These are phyloP conservation scores for Vultur gryphus DNA, from an alignment of 2,797 vertebrate genomes.

Conservation along the genomic window DNA sequence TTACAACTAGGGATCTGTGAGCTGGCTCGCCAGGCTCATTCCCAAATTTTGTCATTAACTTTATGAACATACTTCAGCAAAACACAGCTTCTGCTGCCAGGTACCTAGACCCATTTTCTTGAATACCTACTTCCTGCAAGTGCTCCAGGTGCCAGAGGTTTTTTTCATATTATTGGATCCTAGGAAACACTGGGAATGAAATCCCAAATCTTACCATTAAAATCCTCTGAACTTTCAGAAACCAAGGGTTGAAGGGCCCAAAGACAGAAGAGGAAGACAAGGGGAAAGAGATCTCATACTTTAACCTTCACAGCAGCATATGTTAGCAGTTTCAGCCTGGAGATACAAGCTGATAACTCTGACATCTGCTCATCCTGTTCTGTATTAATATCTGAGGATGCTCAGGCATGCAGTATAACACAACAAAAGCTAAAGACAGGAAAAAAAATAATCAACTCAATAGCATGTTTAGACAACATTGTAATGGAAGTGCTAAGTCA, in stretches of 20 bases:
- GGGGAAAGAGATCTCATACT: neutral
- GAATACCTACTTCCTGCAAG: neutral
- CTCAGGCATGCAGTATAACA: neutral
- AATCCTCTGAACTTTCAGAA: neutral
- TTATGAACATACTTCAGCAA: neutral
- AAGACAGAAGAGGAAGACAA: neutral
- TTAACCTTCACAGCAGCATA: neutral
- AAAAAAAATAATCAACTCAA: neutral
- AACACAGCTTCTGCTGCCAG: neutral
- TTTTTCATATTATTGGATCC: neutral
- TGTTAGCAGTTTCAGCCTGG: neutral
- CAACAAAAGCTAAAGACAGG: neutral
- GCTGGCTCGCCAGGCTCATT: neutral
- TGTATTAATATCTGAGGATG: neutral
- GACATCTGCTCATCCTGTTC: neutral
- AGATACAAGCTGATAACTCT: neutral
- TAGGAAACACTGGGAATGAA: neutral
- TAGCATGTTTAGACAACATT: constrained; percentile 28
- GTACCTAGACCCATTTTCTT: neutral
- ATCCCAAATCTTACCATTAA: neutral
- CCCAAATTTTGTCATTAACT: neutral
- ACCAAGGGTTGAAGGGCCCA: neutral
- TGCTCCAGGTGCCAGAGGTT: neutral
- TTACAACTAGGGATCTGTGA: neutral
- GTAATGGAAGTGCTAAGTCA: constrained; percentile 19